A percentile compares a stretch with the other conserved stretches of the same genome.
Evolutionary conservation across 2,113 vertebrate species (phyloP).

Genomic region (Cynoglossus semilaevis): DNA sequence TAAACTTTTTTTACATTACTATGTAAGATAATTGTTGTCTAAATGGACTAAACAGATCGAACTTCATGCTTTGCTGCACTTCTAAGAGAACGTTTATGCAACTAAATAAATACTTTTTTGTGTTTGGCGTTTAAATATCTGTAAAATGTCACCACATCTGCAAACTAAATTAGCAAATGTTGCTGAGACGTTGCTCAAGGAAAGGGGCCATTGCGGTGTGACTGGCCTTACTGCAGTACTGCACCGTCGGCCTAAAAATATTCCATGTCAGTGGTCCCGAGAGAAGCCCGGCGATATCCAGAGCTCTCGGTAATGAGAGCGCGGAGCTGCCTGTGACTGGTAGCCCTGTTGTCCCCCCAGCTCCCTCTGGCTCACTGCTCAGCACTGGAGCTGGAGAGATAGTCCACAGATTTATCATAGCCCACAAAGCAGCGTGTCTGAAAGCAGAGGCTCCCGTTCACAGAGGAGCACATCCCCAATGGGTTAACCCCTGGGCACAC

Average conservation of each 20-base stretch:
- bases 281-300: conserved; percentile 66
- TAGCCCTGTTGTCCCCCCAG: conserved; percentile 62
- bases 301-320: conserved; percentile 78
- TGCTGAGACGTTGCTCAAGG: conserved; percentile 43
- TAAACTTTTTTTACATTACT: no score
- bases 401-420: conserved; percentile 77
- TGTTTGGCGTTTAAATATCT: conserved; percentile 6
- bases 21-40: no score
- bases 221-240: conserved; percentile 67
- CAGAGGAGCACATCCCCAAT: conserved; percentile 47
- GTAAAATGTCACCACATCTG: conserved; percentile 8
- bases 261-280: conserved; percentile 67
- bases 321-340: conserved; percentile 67
- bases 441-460: conserved; percentile 64
- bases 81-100: no score
- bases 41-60: no score
- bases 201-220: conserved; percentile 63
- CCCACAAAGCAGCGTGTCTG: conserved; percentile 69
- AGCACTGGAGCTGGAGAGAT: conserved; percentile 63
- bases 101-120: conserved; percentile 23
- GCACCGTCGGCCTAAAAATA: conserved; percentile 76
- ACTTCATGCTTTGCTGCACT: no score
- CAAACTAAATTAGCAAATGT: conserved; percentile 50
- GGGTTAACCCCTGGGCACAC: conserved; percentile 54
- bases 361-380: conserved; percentile 69